Evolutionary conservation across 2,113 vertebrate species (phyloP), one percentile per base, ranked within the genome.

Genomic region (Thinocorus orbignyianus): DNA sequence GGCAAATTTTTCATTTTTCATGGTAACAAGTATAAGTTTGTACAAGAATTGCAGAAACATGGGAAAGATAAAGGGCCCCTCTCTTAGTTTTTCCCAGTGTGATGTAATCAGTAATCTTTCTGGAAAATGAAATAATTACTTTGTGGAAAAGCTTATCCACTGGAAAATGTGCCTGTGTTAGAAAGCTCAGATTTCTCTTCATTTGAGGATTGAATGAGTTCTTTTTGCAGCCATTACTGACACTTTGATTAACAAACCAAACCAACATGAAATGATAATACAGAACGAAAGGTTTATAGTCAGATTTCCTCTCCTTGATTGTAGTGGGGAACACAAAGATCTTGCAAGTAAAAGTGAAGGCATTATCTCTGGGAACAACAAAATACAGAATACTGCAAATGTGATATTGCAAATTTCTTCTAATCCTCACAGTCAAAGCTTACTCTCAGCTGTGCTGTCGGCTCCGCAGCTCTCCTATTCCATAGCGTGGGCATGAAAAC

Each of bases 1-100:
- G 98, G 98, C 98, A 98, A 98, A 99, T 98, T 98, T 98, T 98
- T 98, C 98, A 98, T 98, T 98, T 98, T 98, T 98, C 98, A 98
- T 96, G 97, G 97, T 98, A 98, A 98, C 97, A 97, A 98, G 97
- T 98, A 96, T 98, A 98, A 98, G 97, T 98, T 98, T 98, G 96
- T 97, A 97, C 98, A 98, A 97, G 98, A 98, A 97, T 96, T 97
- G 92, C 86, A 95, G 97, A 98, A 98, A 98, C 97, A 98, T 96
- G 97, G 96, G 82, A 72, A 97, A 97, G 98, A 98, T 98, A 97
- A 91, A 95, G 95, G 90, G 61, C 88, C 79, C 96, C 80, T 96
- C 89, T 95, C 94, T 93, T 87, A 91, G 93, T 96, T 96, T 97
- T 97, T 98, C 76, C 87, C 91, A 72, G 52, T 90, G 88, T 97